These are phyloP conservation scores for Drosophila setosimentum DNA, from an alignment of 2,888 invertebrate genomes.

Conservation along the genomic window DNA sequence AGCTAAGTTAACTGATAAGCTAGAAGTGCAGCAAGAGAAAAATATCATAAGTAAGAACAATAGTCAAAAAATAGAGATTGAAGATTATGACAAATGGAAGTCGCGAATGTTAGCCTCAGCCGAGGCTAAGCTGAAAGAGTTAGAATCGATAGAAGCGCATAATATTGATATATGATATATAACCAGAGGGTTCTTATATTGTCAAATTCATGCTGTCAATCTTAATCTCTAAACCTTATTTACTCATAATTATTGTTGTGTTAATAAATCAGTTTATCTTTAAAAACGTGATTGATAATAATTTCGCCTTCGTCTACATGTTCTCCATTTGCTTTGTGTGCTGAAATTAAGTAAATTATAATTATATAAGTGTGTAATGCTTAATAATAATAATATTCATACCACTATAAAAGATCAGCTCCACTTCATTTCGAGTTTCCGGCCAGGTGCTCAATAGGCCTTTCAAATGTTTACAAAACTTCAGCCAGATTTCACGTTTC, in stretches of 20 bases:
- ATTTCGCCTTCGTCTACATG: constrained; percentile 73
- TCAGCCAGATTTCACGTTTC: constrained; percentile 79
- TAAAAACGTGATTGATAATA: constrained; percentile 42
- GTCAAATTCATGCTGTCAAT: background rate
- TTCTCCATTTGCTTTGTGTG: constrained; percentile 61
- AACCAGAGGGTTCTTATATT: background rate
- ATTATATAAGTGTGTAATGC: background rate
- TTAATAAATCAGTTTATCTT: background rate
- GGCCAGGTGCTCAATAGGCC: constrained; percentile 71
- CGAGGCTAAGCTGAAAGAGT: constrained; percentile 83
- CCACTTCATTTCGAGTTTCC: constrained; percentile 72
- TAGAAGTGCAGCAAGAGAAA: constrained; percentile 48
- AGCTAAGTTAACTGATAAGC: constrained; percentile 43
- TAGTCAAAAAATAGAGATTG: constrained; percentile 74
- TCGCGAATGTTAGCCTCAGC: constrained; percentile 86
- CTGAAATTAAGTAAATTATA: constrained; percentile 44
- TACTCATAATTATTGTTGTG: background rate
- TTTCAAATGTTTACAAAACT: constrained; percentile 77
- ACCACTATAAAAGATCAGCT: constrained; percentile 80
- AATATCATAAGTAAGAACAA: constrained; percentile 20
- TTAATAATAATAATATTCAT: background rate
- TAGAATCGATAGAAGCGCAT: constrained; percentile 9
- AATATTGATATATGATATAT: background rate
- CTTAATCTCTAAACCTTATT: background rate
- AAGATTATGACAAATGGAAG: constrained; percentile 89